phyloP scores from a whole-genome alignment of 2,888 invertebrate species.

The Operophtera brumata region DNA sequence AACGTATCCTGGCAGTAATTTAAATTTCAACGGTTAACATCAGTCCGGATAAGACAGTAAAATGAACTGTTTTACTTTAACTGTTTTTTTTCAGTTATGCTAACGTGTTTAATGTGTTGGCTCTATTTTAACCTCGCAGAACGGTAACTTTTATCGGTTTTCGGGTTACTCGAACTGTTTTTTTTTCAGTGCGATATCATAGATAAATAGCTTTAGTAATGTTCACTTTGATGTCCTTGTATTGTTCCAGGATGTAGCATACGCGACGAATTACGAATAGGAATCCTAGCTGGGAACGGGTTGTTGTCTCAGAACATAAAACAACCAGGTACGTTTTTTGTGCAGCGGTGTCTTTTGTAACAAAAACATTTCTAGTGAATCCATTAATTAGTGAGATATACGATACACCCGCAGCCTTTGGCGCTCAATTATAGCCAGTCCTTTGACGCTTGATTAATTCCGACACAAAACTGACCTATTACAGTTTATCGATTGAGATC shows the following conservation, averaged over 20 bases:
- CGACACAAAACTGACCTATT: conserved; percentile 78
- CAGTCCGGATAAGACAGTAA: too few relatives aligned
- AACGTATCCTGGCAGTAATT: too few relatives aligned
- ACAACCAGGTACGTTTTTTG: conserved; percentile 44
- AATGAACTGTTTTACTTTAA: too few relatives aligned
- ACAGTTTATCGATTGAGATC: conserved; percentile 71
- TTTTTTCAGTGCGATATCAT: too few relatives aligned
- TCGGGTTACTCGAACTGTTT: too few relatives aligned
- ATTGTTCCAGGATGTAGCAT: conserved; percentile 26
- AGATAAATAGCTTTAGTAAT: conserved; percentile 33
- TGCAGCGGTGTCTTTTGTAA: conserved; percentile 70
- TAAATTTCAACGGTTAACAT: too few relatives aligned
- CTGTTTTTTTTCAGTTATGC: too few relatives aligned
- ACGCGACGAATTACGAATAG: conserved; percentile 22
- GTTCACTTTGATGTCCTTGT: conserved; percentile 31
- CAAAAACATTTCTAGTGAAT: conserved; percentile 71
- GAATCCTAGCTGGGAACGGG: conserved; percentile 33
- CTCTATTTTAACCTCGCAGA: too few relatives aligned
- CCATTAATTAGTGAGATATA: conserved; percentile 79
- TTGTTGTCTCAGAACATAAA: conserved; percentile 36
- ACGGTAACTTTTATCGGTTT: too few relatives aligned
- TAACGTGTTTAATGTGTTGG: too few relatives aligned
- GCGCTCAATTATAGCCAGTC: conserved; percentile 69
- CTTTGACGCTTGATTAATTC: conserved; percentile 79
- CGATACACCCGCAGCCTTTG: conserved; percentile 67